Evolutionary conservation across 2,113 vertebrate genomes (phyloP), one percentile per base, ranked within the genome.

Genomic region (Thamnaconus septentrionalis): DNA sequence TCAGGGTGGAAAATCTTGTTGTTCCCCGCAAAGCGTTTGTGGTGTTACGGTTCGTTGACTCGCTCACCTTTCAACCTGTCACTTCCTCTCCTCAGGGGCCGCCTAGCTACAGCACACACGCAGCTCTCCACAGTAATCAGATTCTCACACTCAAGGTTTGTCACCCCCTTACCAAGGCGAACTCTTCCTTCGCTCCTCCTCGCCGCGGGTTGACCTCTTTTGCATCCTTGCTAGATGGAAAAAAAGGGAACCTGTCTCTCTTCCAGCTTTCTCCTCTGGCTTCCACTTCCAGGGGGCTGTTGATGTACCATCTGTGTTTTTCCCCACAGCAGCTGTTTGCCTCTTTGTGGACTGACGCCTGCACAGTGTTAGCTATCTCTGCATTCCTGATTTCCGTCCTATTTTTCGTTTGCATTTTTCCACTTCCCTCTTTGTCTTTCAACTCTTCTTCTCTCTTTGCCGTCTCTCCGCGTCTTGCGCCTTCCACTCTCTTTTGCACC

Each of bases 91-190:
- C 56, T 61, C 77, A 90, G 92, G 90, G 91, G 61, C 88, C 76
- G 49, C 75, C 84, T 70, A 75, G 74, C 68, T 85, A 82, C 75
- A 80, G 56, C 85, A 76, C 85, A 69, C 85, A 81, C 41, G 89
- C 91, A 80, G 82, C 85, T 84, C 89, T 91, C 58, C 88, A 89
- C 79, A 93, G 89, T 91, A 93, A 93, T 91, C 92, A 93, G 82
- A 93, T 93, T 86, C 85, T 90, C 77, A 86, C 89, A 11, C 76
- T 90, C 76, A 91, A 92, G 90, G 91, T 92, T 92, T 89, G 92
- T 91, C 62, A 73, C 73, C 56, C 41, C 12, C 18, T 31, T 31
- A 2, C 18, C 18, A 31, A 49, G 73, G 61, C 53, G 43, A 87
- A 73, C 67, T 61, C 8, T 64, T 45, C 45, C 46, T 41, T 11